Percentiles rank a stretch among this genome's conserved stretches.
phyloP scores from a whole-genome alignment of 2,113 vertebrate species.

The Bos indicus region DNA sequence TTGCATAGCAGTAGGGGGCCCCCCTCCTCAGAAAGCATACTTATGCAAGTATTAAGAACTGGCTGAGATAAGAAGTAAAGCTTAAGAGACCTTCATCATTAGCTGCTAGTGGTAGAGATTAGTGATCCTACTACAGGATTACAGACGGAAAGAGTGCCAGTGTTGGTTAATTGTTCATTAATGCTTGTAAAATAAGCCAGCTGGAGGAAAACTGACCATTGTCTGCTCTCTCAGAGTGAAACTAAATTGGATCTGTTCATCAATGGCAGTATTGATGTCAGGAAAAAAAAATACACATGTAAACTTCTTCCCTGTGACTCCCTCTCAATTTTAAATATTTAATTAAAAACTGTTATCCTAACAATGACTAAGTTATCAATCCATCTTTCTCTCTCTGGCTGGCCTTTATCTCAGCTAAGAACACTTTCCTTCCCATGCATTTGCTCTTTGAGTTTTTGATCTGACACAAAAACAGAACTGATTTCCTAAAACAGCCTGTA shows the following conservation, averaged over 20 bases:
- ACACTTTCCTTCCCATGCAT: constrained; percentile 27
- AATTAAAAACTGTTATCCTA: constrained; percentile 70
- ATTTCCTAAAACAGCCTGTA: neutral
- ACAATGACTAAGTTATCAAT: constrained; percentile 63
- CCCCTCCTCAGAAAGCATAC: constrained; percentile 84
- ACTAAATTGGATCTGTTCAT: constrained; percentile 78
- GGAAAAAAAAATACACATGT: constrained; percentile 73
- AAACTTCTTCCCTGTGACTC: constrained; percentile 63
- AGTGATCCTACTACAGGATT: constrained; percentile 88
- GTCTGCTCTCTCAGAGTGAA: constrained; percentile 78
- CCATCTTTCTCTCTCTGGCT: constrained; percentile 39
- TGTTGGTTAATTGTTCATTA: constrained; percentile 91
- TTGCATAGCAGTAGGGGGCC: constrained; percentile 83
- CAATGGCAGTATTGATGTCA: constrained; percentile 76
- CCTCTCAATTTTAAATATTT: constrained; percentile 71
- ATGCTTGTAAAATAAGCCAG: constrained; percentile 88
- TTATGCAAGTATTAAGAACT: constrained; percentile 90
- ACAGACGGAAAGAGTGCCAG: constrained; percentile 86
- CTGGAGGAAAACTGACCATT: constrained; percentile 82
- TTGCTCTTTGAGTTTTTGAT: constrained; percentile 69
- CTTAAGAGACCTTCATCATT: constrained; percentile 92
- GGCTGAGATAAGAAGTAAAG: constrained; percentile 88
- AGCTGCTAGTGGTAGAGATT: constrained; percentile 90
- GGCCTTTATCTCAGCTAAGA: constrained; percentile 20
- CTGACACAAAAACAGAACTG: constrained; percentile 53